Percentiles rank a stretch among this genome's conserved stretches.
Conservation (phyloP, 2,113 vertebrate genomes). For the Chionodraco myersi region DNA sequence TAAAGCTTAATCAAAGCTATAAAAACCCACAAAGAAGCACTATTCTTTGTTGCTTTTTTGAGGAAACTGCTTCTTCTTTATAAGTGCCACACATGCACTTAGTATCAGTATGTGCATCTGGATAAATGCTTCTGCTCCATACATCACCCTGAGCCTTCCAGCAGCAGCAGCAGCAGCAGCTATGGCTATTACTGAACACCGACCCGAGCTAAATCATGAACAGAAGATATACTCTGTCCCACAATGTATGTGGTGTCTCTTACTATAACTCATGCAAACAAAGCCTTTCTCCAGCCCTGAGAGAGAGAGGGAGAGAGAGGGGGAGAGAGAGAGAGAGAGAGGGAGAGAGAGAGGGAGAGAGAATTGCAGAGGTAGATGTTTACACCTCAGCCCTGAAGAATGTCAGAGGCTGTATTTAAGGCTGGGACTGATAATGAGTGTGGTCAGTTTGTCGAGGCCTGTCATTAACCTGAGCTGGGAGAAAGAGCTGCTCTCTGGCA, state of each 20-base stretch:
- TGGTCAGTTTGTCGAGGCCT: constrained; percentile 77
- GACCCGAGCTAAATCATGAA: background rate
- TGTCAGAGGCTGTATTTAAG: constrained; percentile 80
- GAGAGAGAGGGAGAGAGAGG: too few species aligned
- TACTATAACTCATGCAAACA: constrained; percentile 23
- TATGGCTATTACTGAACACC: background rate
- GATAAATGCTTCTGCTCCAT: constrained; percentile 22
- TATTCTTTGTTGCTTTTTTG: background rate
- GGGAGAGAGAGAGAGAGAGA: too few species aligned
- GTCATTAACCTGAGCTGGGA: constrained; percentile 79
- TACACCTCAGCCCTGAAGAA: constrained; percentile 80
- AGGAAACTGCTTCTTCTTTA: background rate
- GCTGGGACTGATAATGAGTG: constrained; percentile 78
- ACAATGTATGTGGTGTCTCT: constrained; percentile 11
- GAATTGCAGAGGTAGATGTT: constrained; percentile 72
- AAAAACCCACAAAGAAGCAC: background rate
- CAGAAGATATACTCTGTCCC: background rate
- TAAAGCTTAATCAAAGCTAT: background rate
- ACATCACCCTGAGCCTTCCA: constrained; percentile 29
- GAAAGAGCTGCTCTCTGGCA: constrained; percentile 33
- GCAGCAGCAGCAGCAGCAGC: background rate
- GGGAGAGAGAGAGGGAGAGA: too few species aligned
- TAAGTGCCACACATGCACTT: constrained; percentile 6
- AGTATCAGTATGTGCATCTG: constrained; percentile 10
- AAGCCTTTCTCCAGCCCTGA: background rate